Conservation (phyloP, 2,797 vertebrate species). For the Catharus ustulatus region DNA sequence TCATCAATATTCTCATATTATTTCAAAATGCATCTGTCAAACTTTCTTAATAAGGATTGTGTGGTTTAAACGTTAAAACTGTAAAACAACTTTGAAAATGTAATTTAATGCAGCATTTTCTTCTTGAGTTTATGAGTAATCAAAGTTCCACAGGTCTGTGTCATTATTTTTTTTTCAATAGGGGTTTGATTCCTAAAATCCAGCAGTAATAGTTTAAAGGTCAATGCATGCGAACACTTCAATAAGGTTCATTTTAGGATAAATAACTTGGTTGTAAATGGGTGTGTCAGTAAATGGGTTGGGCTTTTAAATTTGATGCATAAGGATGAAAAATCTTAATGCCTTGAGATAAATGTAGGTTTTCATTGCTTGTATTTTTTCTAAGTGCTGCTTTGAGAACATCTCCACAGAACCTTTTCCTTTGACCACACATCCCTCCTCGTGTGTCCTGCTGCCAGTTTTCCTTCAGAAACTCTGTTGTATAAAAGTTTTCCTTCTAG, state of each 20-base stretch:
- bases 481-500: background rate
- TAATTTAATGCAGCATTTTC: background rate
- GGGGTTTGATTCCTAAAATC: background rate
- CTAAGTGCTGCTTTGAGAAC: background rate
- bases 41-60: background rate
- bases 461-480: background rate
- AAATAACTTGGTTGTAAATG: background rate
- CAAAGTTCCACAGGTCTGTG: background rate
- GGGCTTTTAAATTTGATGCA: background rate
- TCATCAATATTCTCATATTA: background rate
- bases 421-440: background rate
- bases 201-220: background rate
- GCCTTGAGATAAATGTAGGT: background rate
- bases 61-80: background rate
- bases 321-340: background rate
- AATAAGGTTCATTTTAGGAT: background rate
- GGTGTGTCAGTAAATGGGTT: background rate
- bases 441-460: background rate
- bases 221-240: background rate
- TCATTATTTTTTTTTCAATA: background rate
- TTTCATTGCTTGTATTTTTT: background rate
- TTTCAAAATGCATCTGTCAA: background rate
- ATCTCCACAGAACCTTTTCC: background rate
- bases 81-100: background rate
- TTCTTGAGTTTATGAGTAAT: background rate